These are phyloP conservation scores for Neodiprion pinetum DNA, from an alignment of 1,140 invertebrate genomes.

Conservation along the genomic window DNA sequence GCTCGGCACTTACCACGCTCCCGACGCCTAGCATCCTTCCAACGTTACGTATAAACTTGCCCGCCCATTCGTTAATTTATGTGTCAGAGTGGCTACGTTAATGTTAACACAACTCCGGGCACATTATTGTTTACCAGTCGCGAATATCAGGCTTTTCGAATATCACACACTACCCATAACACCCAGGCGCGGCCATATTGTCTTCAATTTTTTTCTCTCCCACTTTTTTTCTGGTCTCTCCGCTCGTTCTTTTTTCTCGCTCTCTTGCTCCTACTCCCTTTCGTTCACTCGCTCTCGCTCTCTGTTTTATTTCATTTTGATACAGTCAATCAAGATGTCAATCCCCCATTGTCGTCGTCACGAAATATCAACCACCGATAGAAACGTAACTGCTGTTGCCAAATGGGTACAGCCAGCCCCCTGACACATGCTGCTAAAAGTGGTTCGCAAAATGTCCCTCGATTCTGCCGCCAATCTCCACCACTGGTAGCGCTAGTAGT, in stretches of 20 bases:
- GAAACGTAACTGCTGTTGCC: too few species aligned
- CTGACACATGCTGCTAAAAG: too few species aligned
- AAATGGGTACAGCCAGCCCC: too few species aligned
- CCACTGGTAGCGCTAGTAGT: too few species aligned
- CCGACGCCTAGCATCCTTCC: conserved; percentile 30
- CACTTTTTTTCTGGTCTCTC: background rate
- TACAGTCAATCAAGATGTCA: conserved; percentile 7
- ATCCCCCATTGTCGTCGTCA: background rate
- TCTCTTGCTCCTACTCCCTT: background rate
- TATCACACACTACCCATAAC: conserved; percentile 47
- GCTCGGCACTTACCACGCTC: background rate
- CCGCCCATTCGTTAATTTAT: background rate
- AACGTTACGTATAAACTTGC: conserved; percentile 10
- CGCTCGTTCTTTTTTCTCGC: background rate
- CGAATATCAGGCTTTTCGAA: background rate
- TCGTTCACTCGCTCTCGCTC: background rate
- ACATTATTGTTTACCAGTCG: background rate
- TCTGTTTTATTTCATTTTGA: background rate
- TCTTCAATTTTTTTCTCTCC: conserved; percentile 39
- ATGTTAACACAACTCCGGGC: background rate
- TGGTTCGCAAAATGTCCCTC: too few species aligned
- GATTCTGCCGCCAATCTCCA: too few species aligned
- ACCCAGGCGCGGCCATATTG: conserved; percentile 57
- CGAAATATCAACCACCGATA: background rate
- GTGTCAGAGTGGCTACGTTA: background rate